Conservation (phyloP, 2,113 vertebrate genomes). For the Hemichromis elongatus region DNA sequence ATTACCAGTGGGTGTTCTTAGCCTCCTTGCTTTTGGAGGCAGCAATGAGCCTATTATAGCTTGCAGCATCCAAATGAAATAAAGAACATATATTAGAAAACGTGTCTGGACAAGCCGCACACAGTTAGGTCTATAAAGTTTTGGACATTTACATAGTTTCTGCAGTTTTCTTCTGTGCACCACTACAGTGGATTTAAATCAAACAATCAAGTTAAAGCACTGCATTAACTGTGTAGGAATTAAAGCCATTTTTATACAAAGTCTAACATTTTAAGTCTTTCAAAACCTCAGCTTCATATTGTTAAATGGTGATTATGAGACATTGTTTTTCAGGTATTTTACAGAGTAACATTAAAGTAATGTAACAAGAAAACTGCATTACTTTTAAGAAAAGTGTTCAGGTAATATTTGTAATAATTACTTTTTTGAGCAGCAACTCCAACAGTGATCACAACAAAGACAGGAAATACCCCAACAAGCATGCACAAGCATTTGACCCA, state of each 20-base stretch:
- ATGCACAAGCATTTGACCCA: neutral
- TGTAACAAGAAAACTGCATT: neutral
- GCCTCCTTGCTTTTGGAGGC: neutral
- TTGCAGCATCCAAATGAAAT: neutral
- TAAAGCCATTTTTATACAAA: neutral
- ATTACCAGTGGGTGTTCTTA: neutral
- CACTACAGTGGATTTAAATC: neutral
- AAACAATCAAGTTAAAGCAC: neutral
- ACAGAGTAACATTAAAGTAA: neutral
- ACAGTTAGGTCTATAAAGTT: neutral
- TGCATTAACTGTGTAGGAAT: neutral
- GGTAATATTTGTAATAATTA: neutral
- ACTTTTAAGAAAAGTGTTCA: neutral
- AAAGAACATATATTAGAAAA: neutral
- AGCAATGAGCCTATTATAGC: neutral
- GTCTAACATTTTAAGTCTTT: neutral
- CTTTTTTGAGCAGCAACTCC: fast-evolving
- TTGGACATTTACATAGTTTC: neutral
- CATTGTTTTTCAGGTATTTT: neutral
- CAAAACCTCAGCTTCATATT: neutral
- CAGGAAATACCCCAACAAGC: neutral
- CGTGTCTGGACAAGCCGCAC: neutral
- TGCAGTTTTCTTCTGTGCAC: neutral
- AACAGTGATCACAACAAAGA: neutral
- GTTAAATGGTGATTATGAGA: neutral